These are phyloP conservation scores for Thamnophis sirtalis DNA, from an alignment of 2,113 vertebrate genomes.

Conservation along the genomic window DNA sequence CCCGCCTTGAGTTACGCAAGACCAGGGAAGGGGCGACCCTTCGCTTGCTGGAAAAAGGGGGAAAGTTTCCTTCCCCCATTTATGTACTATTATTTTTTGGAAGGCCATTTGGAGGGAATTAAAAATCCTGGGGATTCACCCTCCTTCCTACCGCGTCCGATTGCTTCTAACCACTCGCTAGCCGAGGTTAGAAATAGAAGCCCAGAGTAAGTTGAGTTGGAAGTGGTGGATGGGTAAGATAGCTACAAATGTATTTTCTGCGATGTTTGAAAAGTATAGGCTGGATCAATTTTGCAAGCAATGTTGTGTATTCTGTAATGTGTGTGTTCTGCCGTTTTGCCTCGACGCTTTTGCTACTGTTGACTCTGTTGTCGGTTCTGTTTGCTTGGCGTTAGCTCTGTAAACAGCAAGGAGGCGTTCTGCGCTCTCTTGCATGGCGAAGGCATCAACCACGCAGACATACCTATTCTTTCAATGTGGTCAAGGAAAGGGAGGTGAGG, in stretches of 20 bases:
- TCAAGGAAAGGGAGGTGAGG: neutral
- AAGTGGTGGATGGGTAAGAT: too few relatives aligned
- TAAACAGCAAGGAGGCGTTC: neutral
- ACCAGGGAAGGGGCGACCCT: neutral
- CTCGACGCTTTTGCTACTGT: too few relatives aligned
- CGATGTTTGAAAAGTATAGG: neutral
- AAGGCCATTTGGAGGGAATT: neutral
- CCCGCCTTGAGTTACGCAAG: neutral
- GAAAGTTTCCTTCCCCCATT: too few relatives aligned
- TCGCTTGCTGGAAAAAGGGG: neutral
- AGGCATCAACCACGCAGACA: too few relatives aligned
- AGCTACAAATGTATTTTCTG: too few relatives aligned
- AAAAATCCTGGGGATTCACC: neutral
- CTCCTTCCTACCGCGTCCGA: neutral
- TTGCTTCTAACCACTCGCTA: too few relatives aligned
- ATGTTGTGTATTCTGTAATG: neutral
- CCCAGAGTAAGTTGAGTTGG: too few relatives aligned
- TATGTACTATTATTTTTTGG: neutral
- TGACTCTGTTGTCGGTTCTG: neutral
- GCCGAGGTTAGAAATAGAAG: too few relatives aligned
- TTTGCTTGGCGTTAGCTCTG: neutral
- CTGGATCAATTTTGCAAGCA: neutral
- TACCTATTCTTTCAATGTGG: neutral
- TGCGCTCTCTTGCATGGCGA: neutral
- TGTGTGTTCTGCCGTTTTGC: neutral